Evolutionary conservation across 2,113 vertebrate genomes (phyloP).

Genomic region (Riparia riparia): DNA sequence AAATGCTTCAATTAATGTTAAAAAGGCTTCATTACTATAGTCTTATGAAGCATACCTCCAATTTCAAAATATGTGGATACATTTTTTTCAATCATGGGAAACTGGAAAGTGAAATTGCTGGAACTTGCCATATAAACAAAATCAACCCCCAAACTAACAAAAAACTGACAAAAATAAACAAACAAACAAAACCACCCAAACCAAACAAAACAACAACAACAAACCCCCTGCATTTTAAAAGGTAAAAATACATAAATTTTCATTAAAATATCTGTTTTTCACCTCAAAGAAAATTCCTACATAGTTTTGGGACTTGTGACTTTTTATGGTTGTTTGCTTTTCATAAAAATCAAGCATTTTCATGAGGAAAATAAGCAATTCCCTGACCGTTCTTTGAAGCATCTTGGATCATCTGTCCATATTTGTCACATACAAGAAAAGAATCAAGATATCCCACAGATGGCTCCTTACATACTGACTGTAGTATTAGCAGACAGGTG

Average conservation of each 20-base stretch:
- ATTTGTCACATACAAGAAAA: not conserved
- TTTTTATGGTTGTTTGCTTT: conserved; percentile 23
- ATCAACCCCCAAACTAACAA: not conserved
- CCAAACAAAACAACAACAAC: not conserved
- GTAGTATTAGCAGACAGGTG: not conserved
- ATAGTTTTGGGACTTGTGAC: not conserved
- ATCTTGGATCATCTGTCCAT: not conserved
- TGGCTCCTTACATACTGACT: not conserved
- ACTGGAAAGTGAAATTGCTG: not conserved
- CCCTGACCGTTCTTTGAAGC: not conserved
- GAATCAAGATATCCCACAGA: not conserved
- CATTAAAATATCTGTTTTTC: not conserved
- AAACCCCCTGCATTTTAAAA: not conserved
- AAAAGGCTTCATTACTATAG: not conserved
- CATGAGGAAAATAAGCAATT: conserved; percentile 12
- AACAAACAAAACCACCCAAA: not conserved
- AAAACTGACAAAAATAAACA: not conserved
- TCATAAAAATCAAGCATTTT: not conserved
- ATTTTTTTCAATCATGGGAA: not conserved
- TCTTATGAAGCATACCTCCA: not conserved
- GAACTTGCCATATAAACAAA: not conserved
- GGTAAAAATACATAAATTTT: not conserved
- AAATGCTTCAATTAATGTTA: not conserved
- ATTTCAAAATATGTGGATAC: not conserved
- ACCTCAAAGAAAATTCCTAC: not conserved